phyloP scores from a whole-genome alignment of 2,113 vertebrate genomes.

The Hippolais icterina region DNA sequence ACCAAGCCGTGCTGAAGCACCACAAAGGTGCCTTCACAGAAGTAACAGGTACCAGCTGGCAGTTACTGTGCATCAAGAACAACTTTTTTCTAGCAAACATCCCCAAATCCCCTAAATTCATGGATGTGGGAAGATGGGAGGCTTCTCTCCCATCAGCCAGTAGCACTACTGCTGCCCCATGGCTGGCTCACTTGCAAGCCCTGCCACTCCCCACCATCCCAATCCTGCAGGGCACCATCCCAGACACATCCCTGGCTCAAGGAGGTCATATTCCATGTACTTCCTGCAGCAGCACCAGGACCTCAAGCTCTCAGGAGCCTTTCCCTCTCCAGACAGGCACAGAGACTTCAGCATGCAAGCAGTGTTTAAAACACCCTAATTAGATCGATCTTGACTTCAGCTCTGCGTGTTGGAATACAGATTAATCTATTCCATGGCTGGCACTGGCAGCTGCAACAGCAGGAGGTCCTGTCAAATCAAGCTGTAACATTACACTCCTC shows the following conservation, averaged over 20 bases:
- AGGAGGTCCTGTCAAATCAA: constrained; percentile 72
- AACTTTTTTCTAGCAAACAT: neutral
- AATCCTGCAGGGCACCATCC: neutral
- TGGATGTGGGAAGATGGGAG: neutral
- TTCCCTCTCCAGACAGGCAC: constrained; percentile 32
- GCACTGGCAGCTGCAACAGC: constrained; percentile 65
- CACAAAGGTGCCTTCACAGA: neutral
- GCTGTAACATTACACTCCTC: constrained; percentile 40
- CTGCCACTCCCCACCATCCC: fast-evolving
- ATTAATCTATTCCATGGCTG: constrained; percentile 60
- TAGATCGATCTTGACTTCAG: constrained; percentile 70
- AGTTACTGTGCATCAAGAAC: neutral
- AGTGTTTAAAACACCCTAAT: constrained; percentile 74
- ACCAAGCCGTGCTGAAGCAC: fast-evolving
- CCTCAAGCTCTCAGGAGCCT: neutral
- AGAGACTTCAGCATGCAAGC: constrained; percentile 46
- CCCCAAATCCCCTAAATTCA: neutral
- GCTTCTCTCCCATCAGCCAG: neutral
- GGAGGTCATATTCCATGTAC: neutral
- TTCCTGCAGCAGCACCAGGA: neutral
- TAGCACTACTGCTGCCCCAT: neutral
- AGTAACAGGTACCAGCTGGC: neutral
- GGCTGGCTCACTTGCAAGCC: neutral
- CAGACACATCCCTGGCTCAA: neutral
- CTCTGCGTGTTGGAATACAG: constrained; percentile 64